These are phyloP conservation scores for Nothobranchius kuhntae DNA, from an alignment of 2,113 vertebrate species.

Conservation along the genomic window DNA sequence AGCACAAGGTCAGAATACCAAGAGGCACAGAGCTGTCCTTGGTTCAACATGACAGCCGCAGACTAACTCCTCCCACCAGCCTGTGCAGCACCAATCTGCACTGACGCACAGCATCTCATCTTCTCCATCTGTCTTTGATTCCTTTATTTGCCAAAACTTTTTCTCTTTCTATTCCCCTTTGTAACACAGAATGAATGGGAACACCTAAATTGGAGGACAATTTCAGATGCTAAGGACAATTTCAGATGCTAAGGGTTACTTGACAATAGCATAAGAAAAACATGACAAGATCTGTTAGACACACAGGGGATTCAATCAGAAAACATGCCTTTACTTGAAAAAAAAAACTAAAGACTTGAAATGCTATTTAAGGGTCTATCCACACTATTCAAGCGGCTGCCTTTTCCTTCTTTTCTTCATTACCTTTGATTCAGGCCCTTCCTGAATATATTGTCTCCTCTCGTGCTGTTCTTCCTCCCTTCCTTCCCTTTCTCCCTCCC, in stretches of 20 bases:
- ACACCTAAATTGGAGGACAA: too few species aligned
- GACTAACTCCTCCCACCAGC: background rate
- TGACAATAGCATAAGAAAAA: background rate
- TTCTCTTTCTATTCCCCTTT: background rate
- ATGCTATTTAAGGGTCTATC: too few species aligned
- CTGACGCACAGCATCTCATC: background rate
- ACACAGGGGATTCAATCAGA: background rate
- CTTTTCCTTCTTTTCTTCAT: background rate
- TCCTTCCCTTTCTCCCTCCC: constrained; percentile 2
- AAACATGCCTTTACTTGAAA: too few species aligned
- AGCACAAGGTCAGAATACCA: constrained; percentile 40
- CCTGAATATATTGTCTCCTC: constrained; percentile 12
- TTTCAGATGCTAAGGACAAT: background rate
- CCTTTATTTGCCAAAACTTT: background rate
- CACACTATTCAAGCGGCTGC: background rate
- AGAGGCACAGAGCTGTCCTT: constrained; percentile 15
- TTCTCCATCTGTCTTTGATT: background rate
- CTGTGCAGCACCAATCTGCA: background rate
- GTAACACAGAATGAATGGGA: background rate
- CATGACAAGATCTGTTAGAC: background rate
- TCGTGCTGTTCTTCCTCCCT: background rate
- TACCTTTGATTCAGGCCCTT: constrained; percentile 10
- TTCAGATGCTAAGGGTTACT: background rate
- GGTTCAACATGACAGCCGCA: constrained; percentile 22
- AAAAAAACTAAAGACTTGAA: too few species aligned